A percentile compares a stretch with the other conserved stretches of the same genome.
These are phyloP conservation scores for Danio albolineatus DNA, from an alignment of 2,797 vertebrate species.

Conservation along the genomic window DNA sequence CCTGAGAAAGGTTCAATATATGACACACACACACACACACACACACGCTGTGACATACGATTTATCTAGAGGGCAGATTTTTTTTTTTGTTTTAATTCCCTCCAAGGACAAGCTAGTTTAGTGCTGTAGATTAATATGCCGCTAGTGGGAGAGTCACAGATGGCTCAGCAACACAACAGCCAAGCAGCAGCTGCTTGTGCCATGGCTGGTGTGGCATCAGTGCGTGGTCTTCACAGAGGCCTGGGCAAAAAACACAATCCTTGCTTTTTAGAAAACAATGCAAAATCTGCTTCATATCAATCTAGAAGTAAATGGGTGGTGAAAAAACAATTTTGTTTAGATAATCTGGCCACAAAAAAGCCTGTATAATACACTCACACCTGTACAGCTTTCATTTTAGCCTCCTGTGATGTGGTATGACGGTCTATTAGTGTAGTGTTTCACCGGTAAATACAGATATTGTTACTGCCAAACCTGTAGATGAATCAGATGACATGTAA, in stretches of 20 bases:
- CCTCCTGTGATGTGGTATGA: conserved; percentile 12
- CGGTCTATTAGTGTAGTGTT: conserved; percentile 23
- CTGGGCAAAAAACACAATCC: conserved; percentile 31
- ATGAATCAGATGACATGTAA: conserved; percentile 45
- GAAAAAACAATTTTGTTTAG: conserved; percentile 3
- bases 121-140: conserved; percentile 51
- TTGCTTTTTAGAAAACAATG: conserved; percentile 18
- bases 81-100: conserved; percentile 48
- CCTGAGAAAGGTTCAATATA: conserved; percentile 17
- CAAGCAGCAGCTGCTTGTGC: conserved; percentile 48
- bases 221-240: conserved; percentile 30
- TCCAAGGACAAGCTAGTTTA: conserved; percentile 53
- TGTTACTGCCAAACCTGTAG: conserved; percentile 28
- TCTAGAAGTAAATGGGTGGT: conserved; percentile 34
- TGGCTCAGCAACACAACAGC: conserved; percentile 44
- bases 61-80: conserved; percentile 42
- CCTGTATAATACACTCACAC: conserved; percentile 19
- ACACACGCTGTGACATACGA: conserved; percentile 8
- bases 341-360: conserved; percentile 15
- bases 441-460: conserved; percentile 45
- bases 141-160: conserved; percentile 46
- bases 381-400: conserved; percentile 14
- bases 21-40: not conserved
- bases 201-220: conserved; percentile 37
- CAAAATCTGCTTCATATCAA: conserved; percentile 37